phyloP scores from a whole-genome alignment of 1,140 invertebrate species.

The Bombus sibiricus region DNA sequence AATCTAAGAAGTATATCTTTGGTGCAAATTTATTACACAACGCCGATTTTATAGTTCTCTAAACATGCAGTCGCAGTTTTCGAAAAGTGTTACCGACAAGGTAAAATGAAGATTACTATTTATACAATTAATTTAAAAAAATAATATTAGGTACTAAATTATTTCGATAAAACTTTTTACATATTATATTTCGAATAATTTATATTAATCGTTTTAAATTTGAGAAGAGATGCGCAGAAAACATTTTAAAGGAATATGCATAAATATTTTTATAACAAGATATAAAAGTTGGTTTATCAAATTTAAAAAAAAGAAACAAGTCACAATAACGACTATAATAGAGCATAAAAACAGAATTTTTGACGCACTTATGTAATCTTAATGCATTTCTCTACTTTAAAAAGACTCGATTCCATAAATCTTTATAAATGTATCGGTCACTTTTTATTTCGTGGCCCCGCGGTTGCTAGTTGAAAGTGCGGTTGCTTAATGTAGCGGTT shows the following conservation, averaged over 20 bases:
- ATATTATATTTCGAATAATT: no score
- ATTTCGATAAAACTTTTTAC: background rate
- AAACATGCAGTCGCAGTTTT: constrained; percentile 16
- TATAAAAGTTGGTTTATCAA: background rate
- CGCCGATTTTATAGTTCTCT: background rate
- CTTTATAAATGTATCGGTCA: background rate
- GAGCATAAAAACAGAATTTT: no score
- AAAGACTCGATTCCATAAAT: background rate
- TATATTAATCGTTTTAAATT: no score
- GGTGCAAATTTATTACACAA: background rate
- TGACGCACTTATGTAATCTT: no score
- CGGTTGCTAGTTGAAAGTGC: constrained; percentile 25
- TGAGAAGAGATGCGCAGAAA: no score
- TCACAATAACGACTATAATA: background rate
- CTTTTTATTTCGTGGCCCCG: background rate
- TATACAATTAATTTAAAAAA: background rate
- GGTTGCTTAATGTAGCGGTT: constrained; percentile 31
- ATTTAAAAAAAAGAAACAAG: background rate
- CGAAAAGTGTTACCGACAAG: constrained; percentile 11
- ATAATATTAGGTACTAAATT: no score
- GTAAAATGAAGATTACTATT: background rate
- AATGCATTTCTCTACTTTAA: background rate
- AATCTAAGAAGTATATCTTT: background rate
- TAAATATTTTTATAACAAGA: no score
- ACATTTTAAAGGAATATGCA: no score